Evolutionary conservation across 1,140 invertebrate species (phyloP).

Genomic region (Zaprionus camerounensis): DNA sequence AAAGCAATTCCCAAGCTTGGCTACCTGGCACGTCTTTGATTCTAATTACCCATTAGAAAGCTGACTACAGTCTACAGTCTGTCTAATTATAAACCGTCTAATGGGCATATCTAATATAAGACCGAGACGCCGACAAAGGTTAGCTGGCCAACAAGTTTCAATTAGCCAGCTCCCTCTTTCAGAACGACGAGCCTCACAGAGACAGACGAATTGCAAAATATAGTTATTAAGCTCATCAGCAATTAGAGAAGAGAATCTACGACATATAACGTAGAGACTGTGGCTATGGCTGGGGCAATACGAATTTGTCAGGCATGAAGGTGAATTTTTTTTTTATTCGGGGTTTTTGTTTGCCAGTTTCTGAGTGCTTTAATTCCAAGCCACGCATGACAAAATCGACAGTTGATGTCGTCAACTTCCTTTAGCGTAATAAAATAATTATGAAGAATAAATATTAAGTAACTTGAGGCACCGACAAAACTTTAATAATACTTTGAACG

Average conservation of each 20-base stretch:
- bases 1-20: slow-evolving; percentile 2
- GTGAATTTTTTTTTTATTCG: slow-evolving; percentile 45
- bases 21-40: slow-evolving; percentile 26
- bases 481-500: slow-evolving; percentile 44
- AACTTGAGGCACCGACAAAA: slow-evolving; percentile 54
- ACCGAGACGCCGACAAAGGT: slow-evolving; percentile 46
- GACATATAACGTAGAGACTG: slow-evolving; percentile 23
- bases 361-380: slow-evolving; percentile 57
- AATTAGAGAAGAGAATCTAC: slow-evolving; percentile 38
- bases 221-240: slow-evolving; percentile 66
- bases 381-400: slow-evolving; percentile 78
- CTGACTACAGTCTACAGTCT: slow-evolving; percentile 13
- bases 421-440: slow-evolving; percentile 74
- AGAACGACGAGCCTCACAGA: slow-evolving; percentile 3
- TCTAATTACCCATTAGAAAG: slow-evolving; percentile 34
- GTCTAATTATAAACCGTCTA: slow-evolving; percentile 47
- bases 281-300: slow-evolving; percentile 19
- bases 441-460: slow-evolving; percentile 80
- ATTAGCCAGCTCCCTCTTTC: slow-evolving; percentile 29
- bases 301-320: slow-evolving; percentile 77
- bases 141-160: slow-evolving; percentile 32
- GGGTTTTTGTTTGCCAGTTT: slow-evolving; percentile 19
- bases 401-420: slow-evolving; percentile 77
- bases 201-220: slow-evolving; percentile 53
- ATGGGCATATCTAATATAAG: slow-evolving; percentile 35